phyloP scores from a whole-genome alignment of 1,140 invertebrate species.

The Kradibia gibbosae region DNA sequence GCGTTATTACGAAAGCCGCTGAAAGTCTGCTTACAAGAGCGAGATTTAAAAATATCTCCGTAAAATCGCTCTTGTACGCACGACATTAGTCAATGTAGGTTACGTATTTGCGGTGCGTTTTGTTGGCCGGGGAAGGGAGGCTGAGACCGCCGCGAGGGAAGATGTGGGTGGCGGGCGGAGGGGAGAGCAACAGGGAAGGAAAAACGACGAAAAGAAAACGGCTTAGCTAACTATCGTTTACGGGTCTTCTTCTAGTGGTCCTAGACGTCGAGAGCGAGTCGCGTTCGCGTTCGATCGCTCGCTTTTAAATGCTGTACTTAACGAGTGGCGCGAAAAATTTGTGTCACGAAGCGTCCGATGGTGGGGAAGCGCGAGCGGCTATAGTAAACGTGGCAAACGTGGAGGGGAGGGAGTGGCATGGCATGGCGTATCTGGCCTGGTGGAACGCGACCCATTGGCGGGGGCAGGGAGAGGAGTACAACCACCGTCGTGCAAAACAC shows the following conservation, averaged over 20 bases:
- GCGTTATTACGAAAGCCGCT: not conserved
- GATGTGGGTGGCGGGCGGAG: no score
- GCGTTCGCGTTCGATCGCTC: not conserved
- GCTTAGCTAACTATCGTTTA: conserved; percentile 32
- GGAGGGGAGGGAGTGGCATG: no score
- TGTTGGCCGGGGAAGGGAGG: no score
- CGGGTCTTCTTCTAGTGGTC: not conserved
- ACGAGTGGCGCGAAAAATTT: conserved; percentile 20
- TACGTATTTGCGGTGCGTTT: not conserved
- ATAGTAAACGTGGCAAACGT: no score
- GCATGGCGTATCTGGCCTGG: no score
- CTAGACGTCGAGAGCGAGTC: not conserved
- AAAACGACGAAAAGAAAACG: conserved; percentile 5
- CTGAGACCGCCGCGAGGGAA: no score
- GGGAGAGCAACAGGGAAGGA: not conserved
- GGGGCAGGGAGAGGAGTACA: not conserved
- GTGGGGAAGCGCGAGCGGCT: not conserved
- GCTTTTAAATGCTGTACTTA: conserved; percentile 11
- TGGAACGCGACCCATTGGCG: no score
- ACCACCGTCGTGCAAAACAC: not conserved
- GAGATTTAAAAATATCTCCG: conserved; percentile 16
- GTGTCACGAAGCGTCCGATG: conserved; percentile 7
- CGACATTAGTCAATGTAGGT: conserved; percentile 22
- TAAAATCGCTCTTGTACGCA: not conserved
- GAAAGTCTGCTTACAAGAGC: conserved; percentile 1